Percentiles rank a stretch among this genome's conserved stretches.
These are phyloP conservation scores for Cheilosia soror DNA, from an alignment of 2,888 invertebrate species.

Conservation along the genomic window DNA sequence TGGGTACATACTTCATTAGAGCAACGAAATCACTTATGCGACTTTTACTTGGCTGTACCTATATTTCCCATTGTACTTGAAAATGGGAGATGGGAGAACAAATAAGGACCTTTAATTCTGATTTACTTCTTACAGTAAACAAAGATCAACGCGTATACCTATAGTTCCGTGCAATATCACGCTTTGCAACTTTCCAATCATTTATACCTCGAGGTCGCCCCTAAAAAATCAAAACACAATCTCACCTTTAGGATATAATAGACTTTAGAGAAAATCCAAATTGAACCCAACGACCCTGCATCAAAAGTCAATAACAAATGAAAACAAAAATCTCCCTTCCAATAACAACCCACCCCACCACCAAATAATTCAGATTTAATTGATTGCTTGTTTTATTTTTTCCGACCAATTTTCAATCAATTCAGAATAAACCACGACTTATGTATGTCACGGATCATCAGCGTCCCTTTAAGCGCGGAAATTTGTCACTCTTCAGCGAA, in stretches of 20 bases:
- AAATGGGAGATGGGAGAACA: too few species aligned
- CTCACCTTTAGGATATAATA: background rate
- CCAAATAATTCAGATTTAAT: conserved; percentile 58
- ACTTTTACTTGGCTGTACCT: too few species aligned
- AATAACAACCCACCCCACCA: background rate
- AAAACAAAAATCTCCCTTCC: background rate
- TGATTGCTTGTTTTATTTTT: conserved; percentile 73
- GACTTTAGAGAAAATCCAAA: background rate
- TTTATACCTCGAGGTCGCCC: background rate
- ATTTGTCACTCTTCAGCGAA: conserved; percentile 44
- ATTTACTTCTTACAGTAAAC: too few species aligned
- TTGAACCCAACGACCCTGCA: conserved; percentile 23
- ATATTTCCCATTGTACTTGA: too few species aligned
- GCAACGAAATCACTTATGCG: too few species aligned
- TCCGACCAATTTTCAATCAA: conserved; percentile 65
- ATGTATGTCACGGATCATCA: conserved; percentile 67
- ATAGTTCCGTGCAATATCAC: background rate
- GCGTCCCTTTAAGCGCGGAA: conserved; percentile 61
- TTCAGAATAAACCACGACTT: conserved; percentile 67
- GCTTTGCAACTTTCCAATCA: background rate
- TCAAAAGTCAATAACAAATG: background rate
- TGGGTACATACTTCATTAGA: too few species aligned
- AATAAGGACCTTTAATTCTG: too few species aligned
- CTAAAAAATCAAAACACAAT: conserved; percentile 9
- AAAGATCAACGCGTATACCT: too few species aligned